Percentiles rank a stretch among this genome's conserved stretches.
phyloP scores from a whole-genome alignment of 2,797 vertebrate species.

The Dallia pectoralis region DNA sequence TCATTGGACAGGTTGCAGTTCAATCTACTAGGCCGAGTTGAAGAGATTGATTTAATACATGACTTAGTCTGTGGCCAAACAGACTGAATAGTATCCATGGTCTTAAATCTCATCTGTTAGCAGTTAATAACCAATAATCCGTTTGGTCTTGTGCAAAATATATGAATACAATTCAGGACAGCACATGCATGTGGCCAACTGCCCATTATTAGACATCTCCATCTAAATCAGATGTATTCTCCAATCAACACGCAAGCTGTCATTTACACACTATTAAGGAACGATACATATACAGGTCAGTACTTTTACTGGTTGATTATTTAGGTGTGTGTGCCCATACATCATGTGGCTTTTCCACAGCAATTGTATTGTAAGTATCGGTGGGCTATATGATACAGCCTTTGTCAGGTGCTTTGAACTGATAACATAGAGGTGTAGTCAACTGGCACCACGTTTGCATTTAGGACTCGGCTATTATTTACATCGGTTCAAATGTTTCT shows the following conservation, averaged over 20 bases:
- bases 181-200: background rate
- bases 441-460: constrained; percentile 24
- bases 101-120: constrained; percentile 11
- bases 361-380: background rate
- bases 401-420: constrained; percentile 23
- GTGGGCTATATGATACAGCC: constrained; percentile 23
- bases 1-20: background rate
- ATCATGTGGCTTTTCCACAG: background rate
- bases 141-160: constrained; percentile 8
- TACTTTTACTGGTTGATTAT: no score
- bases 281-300: no score
- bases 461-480: constrained; percentile 12
- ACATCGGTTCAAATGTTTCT: constrained; percentile 27
- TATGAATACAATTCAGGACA: background rate
- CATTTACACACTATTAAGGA: background rate
- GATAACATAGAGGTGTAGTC: constrained; percentile 13
- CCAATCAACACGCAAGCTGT: background rate
- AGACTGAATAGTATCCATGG: constrained; percentile 22
- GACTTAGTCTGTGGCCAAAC: constrained; percentile 15
- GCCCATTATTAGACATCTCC: background rate
- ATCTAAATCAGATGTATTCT: background rate
- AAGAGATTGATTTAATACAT: no score
- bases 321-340: no score
- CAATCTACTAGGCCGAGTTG: no score
- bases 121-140: constrained; percentile 24